phyloP scores from a whole-genome alignment of 1,140 invertebrate species.

The Aphidius ervi region DNA sequence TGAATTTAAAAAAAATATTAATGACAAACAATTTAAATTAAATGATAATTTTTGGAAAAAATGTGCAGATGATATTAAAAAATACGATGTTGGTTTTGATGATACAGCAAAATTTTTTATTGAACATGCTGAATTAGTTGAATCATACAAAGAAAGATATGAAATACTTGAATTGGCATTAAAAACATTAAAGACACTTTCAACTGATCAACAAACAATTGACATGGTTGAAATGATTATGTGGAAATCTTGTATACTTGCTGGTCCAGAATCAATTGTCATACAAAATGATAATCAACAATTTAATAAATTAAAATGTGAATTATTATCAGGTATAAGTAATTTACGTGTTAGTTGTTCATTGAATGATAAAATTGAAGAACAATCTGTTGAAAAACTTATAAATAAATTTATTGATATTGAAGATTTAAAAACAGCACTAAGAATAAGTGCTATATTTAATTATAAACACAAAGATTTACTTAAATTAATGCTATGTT shows the following conservation, averaged over 20 bases:
- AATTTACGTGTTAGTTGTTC: conserved; percentile 33
- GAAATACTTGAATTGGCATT: conserved; percentile 42
- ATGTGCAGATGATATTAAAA: conserved; percentile 57
- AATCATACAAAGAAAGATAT: conserved; percentile 42
- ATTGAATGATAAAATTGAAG: conserved; percentile 33
- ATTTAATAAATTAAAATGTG: conserved; percentile 43
- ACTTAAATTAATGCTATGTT: conserved; percentile 43
- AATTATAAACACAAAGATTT: conserved; percentile 44
- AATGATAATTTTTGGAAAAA: conserved; percentile 54
- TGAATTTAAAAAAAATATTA: conserved; percentile 36
- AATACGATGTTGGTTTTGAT: conserved; percentile 52
- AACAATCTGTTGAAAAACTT: conserved; percentile 32
- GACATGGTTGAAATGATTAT: conserved; percentile 44
- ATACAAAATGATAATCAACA: conserved; percentile 27
- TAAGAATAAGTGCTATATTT: conserved; percentile 43
- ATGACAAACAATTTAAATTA: conserved; percentile 38
- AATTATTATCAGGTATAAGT: conserved; percentile 38
- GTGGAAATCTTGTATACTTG: conserved; percentile 48
- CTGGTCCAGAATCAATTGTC: conserved; percentile 39
- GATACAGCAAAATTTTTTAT: conserved; percentile 57
- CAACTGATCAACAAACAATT: conserved; percentile 36
- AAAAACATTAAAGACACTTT: conserved; percentile 37
- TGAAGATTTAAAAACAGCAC: conserved; percentile 37
- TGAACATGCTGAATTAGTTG: conserved; percentile 50
- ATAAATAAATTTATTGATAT: conserved; percentile 42